Conservation (phyloP, 2,888 invertebrate species). For the Athrips mouffetella region DNA sequence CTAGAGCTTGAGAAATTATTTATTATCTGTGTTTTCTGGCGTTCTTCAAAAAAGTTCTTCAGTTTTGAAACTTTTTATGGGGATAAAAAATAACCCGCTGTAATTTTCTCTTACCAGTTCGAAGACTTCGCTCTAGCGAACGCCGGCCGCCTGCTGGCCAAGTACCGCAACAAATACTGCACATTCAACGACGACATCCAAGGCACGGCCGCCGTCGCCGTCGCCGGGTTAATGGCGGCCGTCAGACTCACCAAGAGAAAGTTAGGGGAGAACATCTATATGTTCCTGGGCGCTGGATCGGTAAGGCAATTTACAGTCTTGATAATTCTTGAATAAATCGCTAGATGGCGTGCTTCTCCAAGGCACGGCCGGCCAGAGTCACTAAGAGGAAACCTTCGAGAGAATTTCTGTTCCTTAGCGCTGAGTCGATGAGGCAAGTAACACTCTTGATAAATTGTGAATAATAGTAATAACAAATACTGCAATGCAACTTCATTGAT, state of each 20-base stretch:
- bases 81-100: not conserved
- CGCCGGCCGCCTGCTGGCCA: slow-evolving; percentile 92
- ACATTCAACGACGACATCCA: slow-evolving; percentile 99
- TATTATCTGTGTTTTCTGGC: too few relatives aligned
- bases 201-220: slow-evolving; percentile 95
- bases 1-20: too few relatives aligned
- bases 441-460: too few relatives aligned
- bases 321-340: not conserved
- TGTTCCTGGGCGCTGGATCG: slow-evolving; percentile 92
- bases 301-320: slow-evolving; percentile 42
- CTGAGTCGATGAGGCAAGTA: slow-evolving; percentile 87
- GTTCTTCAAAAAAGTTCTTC: too few relatives aligned
- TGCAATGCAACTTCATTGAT: slow-evolving; percentile 97
- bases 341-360: too few relatives aligned
- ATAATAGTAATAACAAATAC: too few relatives aligned
- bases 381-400: slow-evolving; percentile 89
- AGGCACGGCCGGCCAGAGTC: slow-evolving; percentile 92
- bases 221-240: slow-evolving; percentile 91
- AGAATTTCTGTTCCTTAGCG: slow-evolving; percentile 95
- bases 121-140: slow-evolving; percentile 98
- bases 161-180: slow-evolving; percentile 91
- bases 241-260: slow-evolving; percentile 83
- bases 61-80: not conserved
- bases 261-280: slow-evolving; percentile 87
- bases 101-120: slow-evolving; percentile 82